phyloP scores from a whole-genome alignment of 2,797 vertebrate species.

The Callimico goeldii region DNA sequence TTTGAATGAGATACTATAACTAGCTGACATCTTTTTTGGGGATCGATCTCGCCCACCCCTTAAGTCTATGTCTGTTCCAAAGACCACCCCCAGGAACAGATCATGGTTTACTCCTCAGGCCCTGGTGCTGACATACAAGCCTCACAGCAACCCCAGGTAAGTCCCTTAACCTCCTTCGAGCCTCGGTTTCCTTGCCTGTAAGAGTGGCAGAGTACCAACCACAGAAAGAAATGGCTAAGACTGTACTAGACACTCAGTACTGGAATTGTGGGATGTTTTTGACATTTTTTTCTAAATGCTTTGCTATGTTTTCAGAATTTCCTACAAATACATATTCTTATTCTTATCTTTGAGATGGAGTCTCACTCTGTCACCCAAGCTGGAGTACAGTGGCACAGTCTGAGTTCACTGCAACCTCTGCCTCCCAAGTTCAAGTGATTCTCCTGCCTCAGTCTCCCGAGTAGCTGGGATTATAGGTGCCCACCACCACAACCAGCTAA shows the following conservation, averaged over 20 bases:
- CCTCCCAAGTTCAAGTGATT: too few relatives aligned
- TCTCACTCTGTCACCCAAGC: too few relatives aligned
- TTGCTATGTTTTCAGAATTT: neutral
- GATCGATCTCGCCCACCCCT: too few relatives aligned
- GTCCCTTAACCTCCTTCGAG: neutral
- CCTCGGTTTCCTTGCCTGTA: neutral
- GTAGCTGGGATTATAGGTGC: neutral
- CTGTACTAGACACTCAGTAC: neutral
- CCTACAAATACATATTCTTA: neutral
- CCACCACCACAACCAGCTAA: neutral
- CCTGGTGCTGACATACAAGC: rapidly evolving
- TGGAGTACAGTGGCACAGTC: too few relatives aligned
- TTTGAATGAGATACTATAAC: neutral
- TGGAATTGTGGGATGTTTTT: neutral
- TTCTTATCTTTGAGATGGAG: too few relatives aligned
- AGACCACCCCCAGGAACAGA: neutral
- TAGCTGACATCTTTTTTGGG: too few relatives aligned
- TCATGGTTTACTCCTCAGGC: neutral
- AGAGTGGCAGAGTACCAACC: neutral
- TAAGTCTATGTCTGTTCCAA: neutral
- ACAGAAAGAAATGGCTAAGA: neutral
- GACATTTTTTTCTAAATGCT: neutral
- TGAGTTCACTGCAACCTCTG: too few relatives aligned
- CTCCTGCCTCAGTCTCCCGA: neutral
- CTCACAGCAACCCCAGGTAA: neutral